Base-by-base conservation (phyloP, 2,888 invertebrate species). In the Drosophila fulvimacula region DNA sequence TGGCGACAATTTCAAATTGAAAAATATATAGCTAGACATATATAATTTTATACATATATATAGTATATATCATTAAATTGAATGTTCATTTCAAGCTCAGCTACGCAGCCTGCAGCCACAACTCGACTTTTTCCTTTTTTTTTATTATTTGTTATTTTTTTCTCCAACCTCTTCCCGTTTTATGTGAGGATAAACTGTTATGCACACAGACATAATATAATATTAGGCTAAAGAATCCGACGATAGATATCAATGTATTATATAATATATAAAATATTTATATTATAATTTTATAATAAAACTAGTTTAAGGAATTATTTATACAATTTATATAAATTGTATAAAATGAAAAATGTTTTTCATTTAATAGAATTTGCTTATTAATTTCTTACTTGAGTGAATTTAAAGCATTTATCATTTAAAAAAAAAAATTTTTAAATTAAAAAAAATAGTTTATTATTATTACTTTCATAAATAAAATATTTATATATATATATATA, bases 61-160 rank as follows among this genome's bases (percentile, higher is more conserved):
- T 10, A 34, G 5, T 44, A 32, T n/a, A n/a, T 51, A 19, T 10
- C 39, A 41, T 41, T 55, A 62, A 59, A 70, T 66, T 62, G 62
- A 60, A 70, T 58, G 69, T 53, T 55, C 48, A 69, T 60, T 69
- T 64, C 57, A 49, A 42, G 64, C 73, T 73, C 60, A 64, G 30
- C 49, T 68, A 72, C 46, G 27, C 63, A 36, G 64, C 57, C 70
- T 53, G 36, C 34, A 34, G 39, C 36, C 15, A 21, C 24, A 34
- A 27, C n/a, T 21, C 41, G 11, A 27, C 41, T 49, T 39, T 51
- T 11, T 21, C 3, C 32, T 48, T 46, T 49, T 24, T 42, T 42
- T 3, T 42, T 15, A 38, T 55, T 59, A 30, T 38, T 49, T 34
- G 41, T 24, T 10, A 52, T 60, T 30, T 36, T 64, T 10, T 30